Conservation (phyloP, 2,797 vertebrate species). For the Moxostoma hubbsi region DNA sequence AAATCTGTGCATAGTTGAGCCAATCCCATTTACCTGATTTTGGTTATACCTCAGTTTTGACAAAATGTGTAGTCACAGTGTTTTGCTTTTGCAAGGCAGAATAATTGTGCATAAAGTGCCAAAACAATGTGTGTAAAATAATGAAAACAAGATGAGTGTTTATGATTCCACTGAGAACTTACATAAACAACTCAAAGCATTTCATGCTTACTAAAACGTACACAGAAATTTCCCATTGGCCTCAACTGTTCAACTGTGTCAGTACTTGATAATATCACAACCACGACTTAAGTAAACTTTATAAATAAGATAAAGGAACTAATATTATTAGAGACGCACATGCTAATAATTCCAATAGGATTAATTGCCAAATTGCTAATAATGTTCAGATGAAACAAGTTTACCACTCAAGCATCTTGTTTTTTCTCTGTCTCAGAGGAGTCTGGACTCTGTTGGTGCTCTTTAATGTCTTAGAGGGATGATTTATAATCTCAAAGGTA, state of each 20-base stretch:
- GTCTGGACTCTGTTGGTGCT: conserved; percentile 42
- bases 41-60: too few relatives aligned
- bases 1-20: too few relatives aligned
- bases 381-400: conserved; percentile 39
- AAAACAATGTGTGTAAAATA: not conserved
- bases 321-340: conserved; percentile 33
- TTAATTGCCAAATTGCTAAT: conserved; percentile 30
- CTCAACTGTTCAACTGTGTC: not conserved
- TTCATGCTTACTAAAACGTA: not conserved
- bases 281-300: conserved; percentile 26
- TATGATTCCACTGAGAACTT: not conserved
- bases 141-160: not conserved
- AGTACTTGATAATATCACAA: conserved; percentile 24
- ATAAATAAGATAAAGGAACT: conserved; percentile 3
- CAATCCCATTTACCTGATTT: too few relatives aligned
- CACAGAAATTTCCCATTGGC: not conserved
- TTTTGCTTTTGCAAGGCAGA: too few relatives aligned
- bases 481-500: conserved; percentile 36
- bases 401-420: not conserved
- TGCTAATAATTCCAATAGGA: conserved; percentile 25
- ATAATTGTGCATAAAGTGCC: not conserved
- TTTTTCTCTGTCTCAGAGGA: conserved; percentile 20
- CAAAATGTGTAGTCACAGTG: too few relatives aligned
- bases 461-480: conserved; percentile 34
- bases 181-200: not conserved